phyloP scores from a whole-genome alignment of 2,888 invertebrate genomes.

The Ellobium chinense region DNA sequence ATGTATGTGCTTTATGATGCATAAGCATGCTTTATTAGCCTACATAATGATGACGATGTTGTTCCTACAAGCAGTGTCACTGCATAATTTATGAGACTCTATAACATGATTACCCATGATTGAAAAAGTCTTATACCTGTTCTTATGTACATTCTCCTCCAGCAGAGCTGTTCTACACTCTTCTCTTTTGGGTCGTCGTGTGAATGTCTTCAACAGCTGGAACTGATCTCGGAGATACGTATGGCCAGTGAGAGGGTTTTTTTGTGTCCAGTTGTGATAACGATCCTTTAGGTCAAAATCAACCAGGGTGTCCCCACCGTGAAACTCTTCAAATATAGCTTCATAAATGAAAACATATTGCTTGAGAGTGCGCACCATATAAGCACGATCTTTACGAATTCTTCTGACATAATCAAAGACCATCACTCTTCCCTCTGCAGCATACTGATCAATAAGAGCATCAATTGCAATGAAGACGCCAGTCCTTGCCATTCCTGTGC shows the following conservation, averaged over 20 bases:
- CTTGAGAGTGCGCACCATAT: slow-evolving; percentile 76
- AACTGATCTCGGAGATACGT: slow-evolving; percentile 74
- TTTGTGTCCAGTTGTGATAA: slow-evolving; percentile 64
- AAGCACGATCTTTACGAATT: slow-evolving; percentile 71
- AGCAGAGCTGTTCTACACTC: slow-evolving; percentile 62
- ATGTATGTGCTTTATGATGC: no score
- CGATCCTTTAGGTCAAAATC: slow-evolving; percentile 66
- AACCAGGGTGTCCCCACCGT: slow-evolving; percentile 68
- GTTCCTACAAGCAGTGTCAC: no score
- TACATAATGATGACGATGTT: no score
- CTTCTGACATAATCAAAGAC: slow-evolving; percentile 71
- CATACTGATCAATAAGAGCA: slow-evolving; percentile 74
- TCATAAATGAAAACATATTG: slow-evolving; percentile 78
- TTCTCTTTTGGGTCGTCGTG: slow-evolving; percentile 56
- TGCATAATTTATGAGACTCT: no score
- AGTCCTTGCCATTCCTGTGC: slow-evolving; percentile 76
- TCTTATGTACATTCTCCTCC: slow-evolving; percentile 69
- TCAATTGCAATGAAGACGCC: slow-evolving; percentile 77
- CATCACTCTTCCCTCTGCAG: slow-evolving; percentile 63
- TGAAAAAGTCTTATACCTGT: no score
- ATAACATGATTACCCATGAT: no score
- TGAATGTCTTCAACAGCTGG: slow-evolving; percentile 66
- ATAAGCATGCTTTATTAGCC: no score
- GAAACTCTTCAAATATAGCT: slow-evolving; percentile 74
- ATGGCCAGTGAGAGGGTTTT: slow-evolving; percentile 61